These are phyloP conservation scores for Scatophagus argus DNA, from an alignment of 2,113 vertebrate genomes.

Conservation along the genomic window DNA sequence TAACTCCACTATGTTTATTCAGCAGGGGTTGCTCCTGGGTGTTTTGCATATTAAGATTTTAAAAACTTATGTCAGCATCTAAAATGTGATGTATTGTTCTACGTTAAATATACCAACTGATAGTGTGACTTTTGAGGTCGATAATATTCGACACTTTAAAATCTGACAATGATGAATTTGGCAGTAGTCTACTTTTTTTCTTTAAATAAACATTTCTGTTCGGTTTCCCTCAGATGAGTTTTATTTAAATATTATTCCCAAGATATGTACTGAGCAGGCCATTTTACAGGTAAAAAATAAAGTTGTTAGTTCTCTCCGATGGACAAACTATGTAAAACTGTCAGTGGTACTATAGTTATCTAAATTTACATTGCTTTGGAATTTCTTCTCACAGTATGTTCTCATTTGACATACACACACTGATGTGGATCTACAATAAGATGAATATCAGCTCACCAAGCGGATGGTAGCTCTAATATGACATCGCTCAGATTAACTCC, in stretches of 20 bases:
- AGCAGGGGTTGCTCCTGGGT: background rate
- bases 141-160: background rate
- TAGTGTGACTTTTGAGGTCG: background rate
- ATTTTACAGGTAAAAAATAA: background rate
- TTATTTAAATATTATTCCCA: background rate
- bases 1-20: slow-evolving; percentile 5
- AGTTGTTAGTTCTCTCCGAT: background rate
- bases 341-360: background rate
- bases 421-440: background rate
- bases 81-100: background rate
- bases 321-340: background rate
- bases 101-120: background rate
- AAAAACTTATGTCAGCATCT: background rate
- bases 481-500: background rate
- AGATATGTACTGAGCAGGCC: background rate
- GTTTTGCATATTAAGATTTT: background rate
- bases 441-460: background rate
- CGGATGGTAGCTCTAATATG: background rate
- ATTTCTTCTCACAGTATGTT: background rate
- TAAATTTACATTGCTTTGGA: background rate
- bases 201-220: background rate
- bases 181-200: background rate
- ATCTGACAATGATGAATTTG: background rate
- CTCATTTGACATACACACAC: too few species aligned
- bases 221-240: background rate